A percentile compares a stretch with the other conserved stretches of the same genome.
phyloP scores from a whole-genome alignment of 2,113 vertebrate species.

The Cephalopterus ornatus region DNA sequence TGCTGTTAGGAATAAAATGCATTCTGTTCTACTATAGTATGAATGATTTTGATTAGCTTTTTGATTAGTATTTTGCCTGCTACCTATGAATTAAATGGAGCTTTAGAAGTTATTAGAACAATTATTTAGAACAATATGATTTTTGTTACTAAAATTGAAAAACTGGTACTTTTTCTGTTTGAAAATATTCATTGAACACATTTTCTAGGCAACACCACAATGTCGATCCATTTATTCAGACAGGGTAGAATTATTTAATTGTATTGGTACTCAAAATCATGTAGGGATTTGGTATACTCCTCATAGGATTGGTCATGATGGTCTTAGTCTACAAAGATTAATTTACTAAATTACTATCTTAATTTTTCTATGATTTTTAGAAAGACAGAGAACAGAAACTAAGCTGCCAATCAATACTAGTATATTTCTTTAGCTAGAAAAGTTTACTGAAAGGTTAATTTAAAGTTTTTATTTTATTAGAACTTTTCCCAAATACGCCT shows the following conservation, averaged over 20 bases:
- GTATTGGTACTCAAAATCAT: background rate
- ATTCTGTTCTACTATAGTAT: background rate
- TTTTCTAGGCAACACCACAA: background rate
- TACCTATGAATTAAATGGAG: background rate
- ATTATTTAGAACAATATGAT: too few relatives aligned
- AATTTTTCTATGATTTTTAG: background rate
- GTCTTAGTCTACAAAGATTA: background rate
- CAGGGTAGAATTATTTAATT: background rate
- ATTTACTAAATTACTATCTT: background rate
- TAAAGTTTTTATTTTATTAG: background rate
- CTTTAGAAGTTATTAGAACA: background rate
- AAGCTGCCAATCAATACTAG: background rate
- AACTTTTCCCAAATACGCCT: background rate
- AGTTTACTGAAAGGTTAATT: background rate
- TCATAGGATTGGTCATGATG: background rate
- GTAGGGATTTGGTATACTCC: background rate
- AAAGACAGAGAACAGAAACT: background rate
- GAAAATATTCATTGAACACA: background rate
- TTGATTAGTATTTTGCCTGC: background rate
- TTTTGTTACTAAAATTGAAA: background rate
- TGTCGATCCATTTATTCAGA: background rate
- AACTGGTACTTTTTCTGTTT: background rate
- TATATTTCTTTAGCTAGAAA: background rate
- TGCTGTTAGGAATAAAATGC: background rate
- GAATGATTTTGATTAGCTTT: background rate